Percentiles rank a stretch among this genome's conserved stretches.
Conservation (phyloP, 35 echinoderm and acorn worm species). For the Stichopus chloronotus region DNA sequence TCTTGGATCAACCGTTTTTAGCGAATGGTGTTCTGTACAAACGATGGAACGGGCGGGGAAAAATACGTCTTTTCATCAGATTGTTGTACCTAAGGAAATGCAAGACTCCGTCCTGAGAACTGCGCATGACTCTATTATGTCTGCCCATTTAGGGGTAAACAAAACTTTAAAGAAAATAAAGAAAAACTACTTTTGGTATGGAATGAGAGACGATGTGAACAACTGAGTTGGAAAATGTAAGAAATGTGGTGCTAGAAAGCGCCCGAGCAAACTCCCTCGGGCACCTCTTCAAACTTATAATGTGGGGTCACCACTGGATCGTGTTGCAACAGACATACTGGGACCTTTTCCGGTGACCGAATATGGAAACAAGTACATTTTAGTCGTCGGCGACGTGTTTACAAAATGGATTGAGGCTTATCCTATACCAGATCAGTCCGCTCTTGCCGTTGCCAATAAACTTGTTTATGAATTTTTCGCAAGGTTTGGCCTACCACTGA, state of each 20-base stretch:
- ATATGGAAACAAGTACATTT: constrained; percentile 60
- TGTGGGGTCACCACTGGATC: constrained; percentile 63
- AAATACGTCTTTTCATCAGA: neutral
- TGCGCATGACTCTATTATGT: neutral
- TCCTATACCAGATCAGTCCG: constrained; percentile 35
- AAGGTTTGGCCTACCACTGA: neutral
- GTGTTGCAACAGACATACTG: constrained; percentile 59
- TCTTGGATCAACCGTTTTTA: neutral
- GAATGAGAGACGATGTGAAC: constrained; percentile 45
- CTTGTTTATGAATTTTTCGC: neutral
- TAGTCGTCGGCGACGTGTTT: constrained; percentile 53
- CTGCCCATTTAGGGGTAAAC: constrained; percentile 31
- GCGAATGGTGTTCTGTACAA: neutral
- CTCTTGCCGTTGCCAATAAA: neutral
- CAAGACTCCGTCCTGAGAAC: neutral
- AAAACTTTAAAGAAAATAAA: constrained; percentile 1
- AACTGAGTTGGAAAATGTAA: constrained; percentile 33
- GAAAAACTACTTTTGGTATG: constrained; percentile 53
- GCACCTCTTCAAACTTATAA: constrained; percentile 41
- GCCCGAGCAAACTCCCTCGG: constrained; percentile 25
- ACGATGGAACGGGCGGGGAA: neutral
- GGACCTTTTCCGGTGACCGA: constrained; percentile 57
- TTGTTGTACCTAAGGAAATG: neutral
- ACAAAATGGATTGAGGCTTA: constrained; percentile 67
- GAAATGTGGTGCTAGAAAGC: constrained; percentile 52